Conservation (phyloP, 1,140 invertebrate genomes). For the Papilio dardanus region DNA sequence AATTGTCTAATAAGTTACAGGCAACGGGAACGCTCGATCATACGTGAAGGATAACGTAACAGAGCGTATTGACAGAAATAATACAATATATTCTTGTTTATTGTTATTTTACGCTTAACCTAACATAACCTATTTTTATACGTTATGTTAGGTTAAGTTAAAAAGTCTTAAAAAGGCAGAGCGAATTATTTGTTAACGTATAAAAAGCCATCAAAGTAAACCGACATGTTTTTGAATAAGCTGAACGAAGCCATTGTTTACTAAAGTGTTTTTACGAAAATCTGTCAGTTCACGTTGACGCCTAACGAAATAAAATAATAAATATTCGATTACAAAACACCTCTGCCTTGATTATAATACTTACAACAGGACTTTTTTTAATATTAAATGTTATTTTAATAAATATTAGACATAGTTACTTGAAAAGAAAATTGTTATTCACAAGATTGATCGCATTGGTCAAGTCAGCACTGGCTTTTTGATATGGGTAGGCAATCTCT, state of each 20-base stretch:
- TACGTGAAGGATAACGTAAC: neutral
- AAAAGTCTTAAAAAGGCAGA: neutral
- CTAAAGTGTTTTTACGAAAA: neutral
- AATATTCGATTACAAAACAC: neutral
- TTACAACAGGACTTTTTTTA: neutral
- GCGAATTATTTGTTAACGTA: neutral
- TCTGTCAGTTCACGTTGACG: neutral
- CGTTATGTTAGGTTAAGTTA: too few species aligned
- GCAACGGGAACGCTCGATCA: neutral
- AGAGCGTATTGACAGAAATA: neutral
- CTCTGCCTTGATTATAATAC: neutral
- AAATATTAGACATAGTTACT: neutral
- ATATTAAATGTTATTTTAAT: neutral
- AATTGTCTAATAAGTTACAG: constrained; percentile 18
- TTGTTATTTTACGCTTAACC: neutral
- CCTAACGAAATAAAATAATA: neutral
- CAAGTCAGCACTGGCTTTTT: neutral
- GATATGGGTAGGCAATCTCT: constrained; percentile 19
- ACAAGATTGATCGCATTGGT: constrained; percentile 3
- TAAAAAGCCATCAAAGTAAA: neutral
- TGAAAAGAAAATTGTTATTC: neutral
- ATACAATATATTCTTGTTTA: neutral
- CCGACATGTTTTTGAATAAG: neutral
- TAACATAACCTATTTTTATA: neutral
- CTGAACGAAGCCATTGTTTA: neutral